phyloP scores from a whole-genome alignment of 2,797 vertebrate species.

The Eleutherodactylus coqui region DNA sequence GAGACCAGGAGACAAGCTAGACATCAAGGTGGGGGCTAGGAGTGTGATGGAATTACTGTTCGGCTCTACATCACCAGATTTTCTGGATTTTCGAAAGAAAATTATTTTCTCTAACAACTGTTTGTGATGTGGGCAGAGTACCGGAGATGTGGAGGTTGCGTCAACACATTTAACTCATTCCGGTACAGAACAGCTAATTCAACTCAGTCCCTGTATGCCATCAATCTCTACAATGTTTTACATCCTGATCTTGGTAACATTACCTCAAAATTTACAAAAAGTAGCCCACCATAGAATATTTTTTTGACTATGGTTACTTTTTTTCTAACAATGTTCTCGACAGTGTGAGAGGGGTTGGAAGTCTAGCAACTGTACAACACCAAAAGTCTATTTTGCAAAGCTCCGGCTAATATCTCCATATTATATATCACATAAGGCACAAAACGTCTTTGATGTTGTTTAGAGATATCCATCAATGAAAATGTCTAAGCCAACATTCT shows the following conservation, averaged over 20 bases:
- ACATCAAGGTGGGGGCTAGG: neutral
- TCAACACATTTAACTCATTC: slow-evolving; percentile 1
- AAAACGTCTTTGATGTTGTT: neutral
- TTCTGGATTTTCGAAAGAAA: neutral
- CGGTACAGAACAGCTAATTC: neutral
- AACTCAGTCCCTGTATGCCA: neutral
- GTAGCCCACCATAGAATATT: neutral
- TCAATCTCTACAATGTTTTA: neutral
- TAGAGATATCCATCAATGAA: neutral
- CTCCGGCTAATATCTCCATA: no score
- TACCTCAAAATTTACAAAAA: neutral
- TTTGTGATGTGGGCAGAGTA: neutral
- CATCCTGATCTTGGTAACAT: neutral
- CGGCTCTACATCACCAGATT: slow-evolving; percentile 10
- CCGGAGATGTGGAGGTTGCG: neutral
- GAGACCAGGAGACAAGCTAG: neutral
- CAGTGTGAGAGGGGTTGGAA: no score
- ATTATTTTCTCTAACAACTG: slow-evolving; percentile 13
- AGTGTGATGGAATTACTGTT: neutral
- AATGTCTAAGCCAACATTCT: neutral
- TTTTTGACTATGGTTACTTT: neutral
- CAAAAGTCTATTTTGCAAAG: no score
- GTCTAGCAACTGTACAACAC: no score
- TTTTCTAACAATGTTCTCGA: no score
- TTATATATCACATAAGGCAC: no score